These are phyloP conservation scores for Chaetogeoica ovagalla DNA, from an alignment of 2,888 invertebrate genomes.

Conservation along the genomic window DNA sequence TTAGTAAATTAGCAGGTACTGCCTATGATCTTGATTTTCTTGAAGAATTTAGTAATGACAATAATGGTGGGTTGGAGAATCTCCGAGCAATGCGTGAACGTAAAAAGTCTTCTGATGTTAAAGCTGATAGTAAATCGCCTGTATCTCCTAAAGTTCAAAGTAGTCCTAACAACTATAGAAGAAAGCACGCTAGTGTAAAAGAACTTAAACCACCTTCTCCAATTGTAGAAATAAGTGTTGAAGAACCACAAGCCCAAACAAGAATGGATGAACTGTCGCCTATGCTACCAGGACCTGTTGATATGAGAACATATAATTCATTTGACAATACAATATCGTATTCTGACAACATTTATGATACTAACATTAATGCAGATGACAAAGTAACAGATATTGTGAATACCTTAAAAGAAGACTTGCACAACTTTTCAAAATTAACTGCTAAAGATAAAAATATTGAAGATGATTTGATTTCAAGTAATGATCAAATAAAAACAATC, in stretches of 20 bases:
- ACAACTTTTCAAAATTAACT: constrained; percentile 31
- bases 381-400: constrained; percentile 77
- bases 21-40: constrained; percentile 85
- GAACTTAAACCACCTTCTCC: constrained; percentile 64
- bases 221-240: constrained; percentile 58
- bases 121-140: constrained; percentile 66
- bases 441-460: constrained; percentile 56
- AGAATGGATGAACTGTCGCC: constrained; percentile 56
- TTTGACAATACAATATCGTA: constrained; percentile 65
- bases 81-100: constrained; percentile 78
- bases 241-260: constrained; percentile 9
- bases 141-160: constrained; percentile 58
- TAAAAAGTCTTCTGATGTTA: constrained; percentile 75
- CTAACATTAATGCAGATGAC: constrained; percentile 62
- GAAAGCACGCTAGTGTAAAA: constrained; percentile 60
- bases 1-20: constrained; percentile 80
- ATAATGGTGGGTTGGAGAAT: constrained; percentile 67
- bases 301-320: constrained; percentile 83
- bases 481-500: constrained; percentile 53
- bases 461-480: constrained; percentile 52
- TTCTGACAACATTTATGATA: constrained; percentile 61
- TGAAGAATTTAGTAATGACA: constrained; percentile 77
- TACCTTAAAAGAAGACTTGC: constrained; percentile 39
- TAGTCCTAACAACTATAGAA: constrained; percentile 45
- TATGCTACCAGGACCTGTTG: constrained; percentile 81